phyloP scores from a whole-genome alignment of 2,888 invertebrate species.

The Galeruca laticollis region DNA sequence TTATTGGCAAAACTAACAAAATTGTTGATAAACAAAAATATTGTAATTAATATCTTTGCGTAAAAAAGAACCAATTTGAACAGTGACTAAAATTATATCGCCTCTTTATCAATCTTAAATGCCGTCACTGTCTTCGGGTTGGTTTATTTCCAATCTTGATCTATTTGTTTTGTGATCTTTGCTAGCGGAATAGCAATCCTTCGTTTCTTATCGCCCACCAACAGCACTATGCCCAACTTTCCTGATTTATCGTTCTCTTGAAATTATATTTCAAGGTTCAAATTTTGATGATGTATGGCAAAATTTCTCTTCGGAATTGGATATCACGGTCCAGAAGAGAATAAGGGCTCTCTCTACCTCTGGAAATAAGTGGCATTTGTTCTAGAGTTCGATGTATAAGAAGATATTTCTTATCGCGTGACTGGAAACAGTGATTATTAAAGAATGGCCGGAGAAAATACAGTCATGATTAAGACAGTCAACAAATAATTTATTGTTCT shows the following conservation, averaged over 20 bases:
- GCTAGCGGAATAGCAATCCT: constrained; percentile 63
- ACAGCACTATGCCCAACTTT: constrained; percentile 57
- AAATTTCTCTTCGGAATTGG: constrained; percentile 67
- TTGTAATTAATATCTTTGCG: too few relatives aligned
- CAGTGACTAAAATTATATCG: not conserved
- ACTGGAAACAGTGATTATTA: constrained; percentile 11
- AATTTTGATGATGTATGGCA: constrained; percentile 64
- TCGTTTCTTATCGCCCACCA: constrained; percentile 64
- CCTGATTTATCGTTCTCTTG: constrained; percentile 61
- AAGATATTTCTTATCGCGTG: constrained; percentile 18
- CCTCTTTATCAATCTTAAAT: constrained; percentile 6
- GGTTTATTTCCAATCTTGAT: constrained; percentile 65
- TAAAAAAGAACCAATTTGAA: not conserved
- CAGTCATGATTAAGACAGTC: too few relatives aligned
- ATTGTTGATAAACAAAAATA: too few relatives aligned
- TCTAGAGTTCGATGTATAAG: constrained; percentile 24
- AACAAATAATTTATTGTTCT: not conserved
- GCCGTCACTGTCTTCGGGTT: constrained; percentile 52
- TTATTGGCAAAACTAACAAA: too few relatives aligned
- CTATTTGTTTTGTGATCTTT: constrained; percentile 67
- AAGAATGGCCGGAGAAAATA: not conserved
- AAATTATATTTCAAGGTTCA: constrained; percentile 67
- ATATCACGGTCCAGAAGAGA: constrained; percentile 49
- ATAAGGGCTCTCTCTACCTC: constrained; percentile 20
- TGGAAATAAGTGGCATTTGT: constrained; percentile 30